Conservation (phyloP, 2,888 invertebrate species). For the Stomorhina lunata region DNA sequence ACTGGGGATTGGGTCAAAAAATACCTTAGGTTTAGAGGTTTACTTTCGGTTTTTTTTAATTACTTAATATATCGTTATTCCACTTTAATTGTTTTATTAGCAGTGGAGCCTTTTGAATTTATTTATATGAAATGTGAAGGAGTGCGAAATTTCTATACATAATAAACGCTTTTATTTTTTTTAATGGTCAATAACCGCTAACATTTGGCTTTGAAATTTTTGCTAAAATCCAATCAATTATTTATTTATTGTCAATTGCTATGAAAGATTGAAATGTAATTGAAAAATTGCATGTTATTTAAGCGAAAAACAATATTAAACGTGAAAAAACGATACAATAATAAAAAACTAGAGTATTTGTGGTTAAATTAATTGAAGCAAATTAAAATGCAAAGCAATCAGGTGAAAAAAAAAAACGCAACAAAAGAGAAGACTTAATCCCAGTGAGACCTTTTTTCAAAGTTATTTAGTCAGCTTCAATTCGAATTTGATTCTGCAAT, state of each 20-base stretch:
- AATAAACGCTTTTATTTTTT: neutral
- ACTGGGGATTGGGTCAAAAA: too few species aligned
- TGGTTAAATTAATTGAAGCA: constrained; percentile 4
- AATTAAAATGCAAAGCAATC: neutral
- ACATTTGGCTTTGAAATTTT: neutral
- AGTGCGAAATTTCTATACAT: too few species aligned
- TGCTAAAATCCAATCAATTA: constrained; percentile 39
- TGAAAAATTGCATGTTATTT: constrained; percentile 50
- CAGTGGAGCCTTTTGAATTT: too few species aligned
- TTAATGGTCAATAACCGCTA: neutral
- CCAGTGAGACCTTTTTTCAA: too few species aligned
- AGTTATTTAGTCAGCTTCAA: neutral
- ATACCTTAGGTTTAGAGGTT: too few species aligned
- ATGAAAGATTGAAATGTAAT: constrained; percentile 44
- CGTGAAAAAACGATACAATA: neutral
- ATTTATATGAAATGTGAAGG: too few species aligned
- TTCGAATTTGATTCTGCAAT: too few species aligned
- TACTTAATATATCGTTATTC: too few species aligned
- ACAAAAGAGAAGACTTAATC: too few species aligned
- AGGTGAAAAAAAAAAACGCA: too few species aligned
- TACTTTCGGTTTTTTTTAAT: too few species aligned
- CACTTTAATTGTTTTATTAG: too few species aligned
- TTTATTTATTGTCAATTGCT: constrained; percentile 42
- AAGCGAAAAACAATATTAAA: neutral
- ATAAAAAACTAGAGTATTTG: neutral